A percentile compares a stretch with the other conserved stretches of the same genome.
phyloP scores from a whole-genome alignment of 1,140 invertebrate species.

The Bombus haemorrhoidalis region DNA sequence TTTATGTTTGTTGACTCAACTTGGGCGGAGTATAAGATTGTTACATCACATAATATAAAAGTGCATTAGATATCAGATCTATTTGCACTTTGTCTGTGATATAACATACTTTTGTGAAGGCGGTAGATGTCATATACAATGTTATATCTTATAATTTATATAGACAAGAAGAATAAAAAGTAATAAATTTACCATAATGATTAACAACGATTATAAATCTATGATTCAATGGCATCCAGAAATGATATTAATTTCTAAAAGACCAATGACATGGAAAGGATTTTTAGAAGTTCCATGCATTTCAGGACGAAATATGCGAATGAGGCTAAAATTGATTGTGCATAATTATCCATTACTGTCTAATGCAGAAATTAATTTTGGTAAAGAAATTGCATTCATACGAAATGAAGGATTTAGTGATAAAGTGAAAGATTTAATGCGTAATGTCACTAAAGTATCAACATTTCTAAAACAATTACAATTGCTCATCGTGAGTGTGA shows the following conservation, averaged over 20 bases:
- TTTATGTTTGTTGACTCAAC: neutral
- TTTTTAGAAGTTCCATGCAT: constrained; percentile 56
- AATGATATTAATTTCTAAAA: constrained; percentile 65
- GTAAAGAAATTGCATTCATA: constrained; percentile 62
- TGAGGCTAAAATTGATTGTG: constrained; percentile 69
- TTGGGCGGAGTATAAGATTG: neutral
- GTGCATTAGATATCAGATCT: neutral
- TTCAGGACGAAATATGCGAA: constrained; percentile 20
- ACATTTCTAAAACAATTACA: constrained; percentile 69
- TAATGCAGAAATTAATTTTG: constrained; percentile 65
- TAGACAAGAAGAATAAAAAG: neutral
- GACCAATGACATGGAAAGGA: constrained; percentile 71
- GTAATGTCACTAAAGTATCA: constrained; percentile 53
- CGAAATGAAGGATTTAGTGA: constrained; percentile 57
- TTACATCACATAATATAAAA: neutral
- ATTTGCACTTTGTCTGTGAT: neutral
- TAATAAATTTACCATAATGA: constrained; percentile 2
- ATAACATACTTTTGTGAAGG: neutral
- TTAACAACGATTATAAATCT: constrained; percentile 52
- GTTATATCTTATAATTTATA: neutral
- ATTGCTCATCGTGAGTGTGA: constrained; percentile 64
- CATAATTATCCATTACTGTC: constrained; percentile 70
- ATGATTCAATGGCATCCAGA: constrained; percentile 70
- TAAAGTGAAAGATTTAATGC: constrained; percentile 53
- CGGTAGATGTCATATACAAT: neutral